Percentiles rank a stretch among this genome's conserved stretches.
These are phyloP conservation scores for Xestia sexstrigata DNA, from an alignment of 2,888 invertebrate genomes.

Conservation along the genomic window DNA sequence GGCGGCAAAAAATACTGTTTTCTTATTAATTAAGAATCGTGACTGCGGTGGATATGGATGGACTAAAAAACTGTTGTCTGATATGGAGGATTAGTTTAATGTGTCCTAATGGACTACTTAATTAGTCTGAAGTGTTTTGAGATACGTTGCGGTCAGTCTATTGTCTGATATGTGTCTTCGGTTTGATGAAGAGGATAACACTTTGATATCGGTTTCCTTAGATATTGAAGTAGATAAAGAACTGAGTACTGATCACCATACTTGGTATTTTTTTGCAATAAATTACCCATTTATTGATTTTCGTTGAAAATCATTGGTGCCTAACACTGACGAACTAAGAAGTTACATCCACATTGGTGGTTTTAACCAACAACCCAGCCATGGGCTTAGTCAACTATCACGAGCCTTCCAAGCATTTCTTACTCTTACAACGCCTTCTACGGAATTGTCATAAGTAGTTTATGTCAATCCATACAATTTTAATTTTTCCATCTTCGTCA, in stretches of 20 bases:
- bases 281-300: too few species aligned
- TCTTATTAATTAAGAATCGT: constrained; percentile 67
- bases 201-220: not conserved
- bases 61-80: constrained; percentile 44
- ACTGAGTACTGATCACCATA: too few species aligned
- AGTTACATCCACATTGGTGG: too few species aligned
- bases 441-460: too few species aligned
- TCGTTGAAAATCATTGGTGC: too few species aligned
- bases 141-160: not conserved
- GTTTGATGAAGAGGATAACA: not conserved
- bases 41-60: constrained; percentile 58
- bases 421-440: too few species aligned
- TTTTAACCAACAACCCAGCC: not conserved
- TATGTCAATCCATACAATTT: too few species aligned
- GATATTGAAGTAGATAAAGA: not conserved
- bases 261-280: too few species aligned
- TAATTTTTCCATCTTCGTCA: not conserved
- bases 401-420: not conserved
- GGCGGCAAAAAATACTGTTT: constrained; percentile 65
- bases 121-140: not conserved
- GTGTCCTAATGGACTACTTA: constrained; percentile 7
- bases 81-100: constrained; percentile 33
- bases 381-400: not conserved
- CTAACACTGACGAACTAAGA: not conserved
- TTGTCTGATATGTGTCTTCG: not conserved